Evolutionary conservation across 2,113 vertebrate species (phyloP), one percentile per base, ranked within the genome.

Genomic region (Pluvianellus socialis): DNA sequence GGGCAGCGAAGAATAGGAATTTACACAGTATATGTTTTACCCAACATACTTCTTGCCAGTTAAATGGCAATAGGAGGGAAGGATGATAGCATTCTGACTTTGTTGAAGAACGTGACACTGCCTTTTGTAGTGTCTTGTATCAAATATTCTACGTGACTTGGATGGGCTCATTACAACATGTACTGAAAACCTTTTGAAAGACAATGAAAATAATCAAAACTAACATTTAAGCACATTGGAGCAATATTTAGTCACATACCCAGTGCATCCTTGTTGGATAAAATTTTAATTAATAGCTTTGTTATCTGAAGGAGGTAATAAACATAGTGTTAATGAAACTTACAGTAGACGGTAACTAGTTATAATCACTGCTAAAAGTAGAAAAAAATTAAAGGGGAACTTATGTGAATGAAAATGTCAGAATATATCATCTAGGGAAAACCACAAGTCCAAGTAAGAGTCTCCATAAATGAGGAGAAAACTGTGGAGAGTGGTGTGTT

Each of bases 291-390:
- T 90, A 93, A 94, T 91, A 79, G 52, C 23, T 92, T 94, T 21
- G 68, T 92, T 94, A 92, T 87, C 55, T 79, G 84, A 90, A 96
- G 38, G 50, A 94, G 75, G 71, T 45, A 96, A 86, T 93, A 95
- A 93, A 88, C 22, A 83, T 76, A 27, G 15, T 63, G 55, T 83
- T 95, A 88, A 94, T 90, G 71, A 94, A 95, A 90, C 52, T 75
- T 87, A 84, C 18, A 62, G 40, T 47, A 82, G 81, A 85, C 65
- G 71, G 71, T 92, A 96, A 88, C 77, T 90, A 38, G 55, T 86
- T 88, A 49, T 55, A 86, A 83, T 86, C 81, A 96, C 59, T 71
- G 66, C 45, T 58, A 88, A 50, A 18, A 71, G 53, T 23, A 90
- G 79, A 88, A 93, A 93, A 93, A 96, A 92, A 52, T 52, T 66